A percentile compares a stretch with the other conserved stretches of the same genome.
phyloP scores from a whole-genome alignment of 2,797 vertebrate genomes.

The Adelosebastes latens region DNA sequence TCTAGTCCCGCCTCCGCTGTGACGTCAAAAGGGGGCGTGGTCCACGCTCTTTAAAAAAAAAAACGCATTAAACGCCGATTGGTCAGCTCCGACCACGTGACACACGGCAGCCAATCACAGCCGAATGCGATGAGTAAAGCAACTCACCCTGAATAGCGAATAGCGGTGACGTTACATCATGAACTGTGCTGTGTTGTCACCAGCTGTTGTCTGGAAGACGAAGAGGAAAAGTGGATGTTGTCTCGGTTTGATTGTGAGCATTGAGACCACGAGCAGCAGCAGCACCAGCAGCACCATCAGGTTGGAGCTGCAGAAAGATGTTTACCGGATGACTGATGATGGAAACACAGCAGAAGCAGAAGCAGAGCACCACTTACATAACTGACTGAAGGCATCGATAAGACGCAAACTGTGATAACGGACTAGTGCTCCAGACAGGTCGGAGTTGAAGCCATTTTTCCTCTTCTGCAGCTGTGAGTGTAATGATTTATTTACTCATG shows the following conservation, averaged over 20 bases:
- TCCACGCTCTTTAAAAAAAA: not conserved
- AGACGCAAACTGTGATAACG: conserved; percentile 60
- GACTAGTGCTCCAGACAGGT: conserved; percentile 53
- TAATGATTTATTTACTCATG: not conserved
- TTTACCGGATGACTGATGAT: conserved; percentile 7
- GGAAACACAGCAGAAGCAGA: no score
- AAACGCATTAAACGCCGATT: conserved; percentile 43
- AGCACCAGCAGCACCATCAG: not conserved
- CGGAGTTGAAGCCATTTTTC: conserved; percentile 71
- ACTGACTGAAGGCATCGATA: conserved; percentile 56
- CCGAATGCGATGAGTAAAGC: conserved; percentile 31
- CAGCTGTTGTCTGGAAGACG: conserved; percentile 74
- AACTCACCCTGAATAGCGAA: conserved; percentile 17
- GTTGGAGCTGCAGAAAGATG: not conserved
- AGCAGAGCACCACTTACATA: conserved; percentile 39
- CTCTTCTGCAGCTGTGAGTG: conserved; percentile 52
- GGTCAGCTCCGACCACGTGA: conserved; percentile 58
- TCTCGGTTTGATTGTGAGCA: not conserved
- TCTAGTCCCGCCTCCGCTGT: conserved; percentile 34
- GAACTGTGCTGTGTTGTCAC: conserved; percentile 77
- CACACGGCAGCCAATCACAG: conserved; percentile 42
- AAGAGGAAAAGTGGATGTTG: conserved; percentile 55
- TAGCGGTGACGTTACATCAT: conserved; percentile 67
- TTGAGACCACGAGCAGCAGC: no score
- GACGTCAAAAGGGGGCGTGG: conserved; percentile 61